Conservation (phyloP, 2,797 vertebrate genomes). For the Rhabdomys pumilio region DNA sequence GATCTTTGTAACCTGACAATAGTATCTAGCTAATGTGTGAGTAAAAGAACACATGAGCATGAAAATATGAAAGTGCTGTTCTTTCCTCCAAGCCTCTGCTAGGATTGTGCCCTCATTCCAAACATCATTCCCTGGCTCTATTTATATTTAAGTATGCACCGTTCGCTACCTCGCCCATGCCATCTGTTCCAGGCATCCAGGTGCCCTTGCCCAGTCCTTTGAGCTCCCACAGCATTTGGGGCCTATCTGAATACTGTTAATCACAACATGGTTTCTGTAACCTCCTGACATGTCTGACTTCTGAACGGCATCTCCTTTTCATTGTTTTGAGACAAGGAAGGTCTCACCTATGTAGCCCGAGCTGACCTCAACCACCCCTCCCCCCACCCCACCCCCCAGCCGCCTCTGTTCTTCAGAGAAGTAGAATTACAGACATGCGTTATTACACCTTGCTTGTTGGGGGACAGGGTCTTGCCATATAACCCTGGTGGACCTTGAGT, state of each 20-base stretch:
- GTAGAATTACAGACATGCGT: background rate
- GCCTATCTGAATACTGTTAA: background rate
- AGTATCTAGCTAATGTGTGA: background rate
- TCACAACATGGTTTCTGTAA: background rate
- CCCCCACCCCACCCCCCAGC: too few species aligned
- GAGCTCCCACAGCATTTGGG: background rate
- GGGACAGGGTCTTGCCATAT: background rate
- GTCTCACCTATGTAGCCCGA: background rate
- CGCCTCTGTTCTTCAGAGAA: background rate
- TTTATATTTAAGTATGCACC: background rate
- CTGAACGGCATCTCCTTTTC: background rate
- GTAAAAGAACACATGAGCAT: background rate
- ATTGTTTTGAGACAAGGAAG: background rate
- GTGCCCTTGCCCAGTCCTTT: background rate
- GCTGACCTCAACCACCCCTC: background rate
- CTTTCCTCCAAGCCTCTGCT: background rate
- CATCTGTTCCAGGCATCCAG: background rate
- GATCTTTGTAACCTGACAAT: background rate
- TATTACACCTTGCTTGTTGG: background rate
- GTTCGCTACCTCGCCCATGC: background rate
- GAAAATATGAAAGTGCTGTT: constrained; percentile 2
- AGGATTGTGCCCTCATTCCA: constrained; percentile 6
- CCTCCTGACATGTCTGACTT: background rate
- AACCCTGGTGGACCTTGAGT: background rate
- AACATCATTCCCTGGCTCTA: background rate